phyloP scores from a whole-genome alignment of 1,140 invertebrate genomes.

The Helicoverpa zea region DNA sequence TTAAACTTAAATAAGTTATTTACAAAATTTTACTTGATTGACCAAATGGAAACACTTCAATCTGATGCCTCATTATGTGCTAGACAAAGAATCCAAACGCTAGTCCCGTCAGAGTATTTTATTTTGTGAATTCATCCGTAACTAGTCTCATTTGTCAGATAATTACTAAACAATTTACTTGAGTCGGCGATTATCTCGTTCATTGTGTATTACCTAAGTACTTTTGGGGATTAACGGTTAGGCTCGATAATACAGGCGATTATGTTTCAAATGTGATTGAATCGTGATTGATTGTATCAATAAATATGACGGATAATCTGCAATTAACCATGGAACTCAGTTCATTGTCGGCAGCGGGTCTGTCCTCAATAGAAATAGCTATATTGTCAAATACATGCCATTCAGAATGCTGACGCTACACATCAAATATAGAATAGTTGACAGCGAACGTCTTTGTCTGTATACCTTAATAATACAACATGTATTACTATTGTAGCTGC shows the following conservation, averaged over 20 bases:
- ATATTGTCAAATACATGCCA: constrained; percentile 34
- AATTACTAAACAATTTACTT: constrained; percentile 22
- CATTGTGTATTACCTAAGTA: not conserved
- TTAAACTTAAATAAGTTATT: too few species aligned
- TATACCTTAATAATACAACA: constrained; percentile 5
- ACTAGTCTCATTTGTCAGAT: constrained; percentile 18
- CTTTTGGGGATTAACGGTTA: constrained; percentile 7
- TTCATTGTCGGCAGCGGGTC: not conserved
- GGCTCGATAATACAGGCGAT: constrained; percentile 32
- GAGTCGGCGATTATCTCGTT: not conserved
- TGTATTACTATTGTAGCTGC: not conserved
- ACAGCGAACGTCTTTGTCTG: constrained; percentile 14
- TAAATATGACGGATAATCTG: constrained; percentile 55
- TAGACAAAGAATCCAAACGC: not conserved
- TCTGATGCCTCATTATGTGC: not conserved
- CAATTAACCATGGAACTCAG: constrained; percentile 49
- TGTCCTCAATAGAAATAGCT: constrained; percentile 40
- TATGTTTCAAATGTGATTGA: constrained; percentile 46
- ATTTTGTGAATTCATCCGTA: constrained; percentile 9
- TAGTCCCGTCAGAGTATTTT: not conserved
- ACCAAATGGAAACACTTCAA: too few species aligned
- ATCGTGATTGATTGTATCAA: constrained; percentile 51
- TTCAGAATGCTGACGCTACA: constrained; percentile 20
- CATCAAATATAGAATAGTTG: constrained; percentile 32
- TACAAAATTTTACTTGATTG: too few species aligned